Percentiles rank a stretch among this genome's conserved stretches.
phyloP scores from a whole-genome alignment of 1,140 invertebrate species.

The Diorhabda carinulata region DNA sequence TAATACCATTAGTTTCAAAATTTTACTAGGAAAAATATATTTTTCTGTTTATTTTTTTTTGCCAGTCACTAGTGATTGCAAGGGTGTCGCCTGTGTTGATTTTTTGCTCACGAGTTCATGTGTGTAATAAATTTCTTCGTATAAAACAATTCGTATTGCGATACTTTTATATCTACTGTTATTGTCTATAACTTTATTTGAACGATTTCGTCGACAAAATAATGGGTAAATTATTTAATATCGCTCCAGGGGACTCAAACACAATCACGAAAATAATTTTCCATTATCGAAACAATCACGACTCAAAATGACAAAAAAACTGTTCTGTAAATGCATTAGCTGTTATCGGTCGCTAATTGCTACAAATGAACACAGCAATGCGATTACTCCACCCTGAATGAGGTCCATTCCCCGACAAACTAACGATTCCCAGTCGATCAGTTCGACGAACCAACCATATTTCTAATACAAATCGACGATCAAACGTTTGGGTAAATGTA shows the following conservation, averaged over 20 bases:
- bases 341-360: conserved; percentile 35
- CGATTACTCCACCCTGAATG: conserved; percentile 27
- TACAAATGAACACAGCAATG: conserved; percentile 33
- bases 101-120: too few relatives aligned
- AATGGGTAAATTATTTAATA: neutral
- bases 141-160: too few relatives aligned
- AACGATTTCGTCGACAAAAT: neutral
- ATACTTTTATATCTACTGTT: too few relatives aligned
- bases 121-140: too few relatives aligned
- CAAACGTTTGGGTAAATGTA: conserved; percentile 19
- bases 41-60: too few relatives aligned
- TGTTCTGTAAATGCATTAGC: conserved; percentile 28
- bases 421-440: conserved; percentile 24
- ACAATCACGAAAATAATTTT: conserved; percentile 7
- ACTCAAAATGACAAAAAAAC: conserved; percentile 25
- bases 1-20: too few relatives aligned
- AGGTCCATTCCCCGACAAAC: conserved; percentile 21
- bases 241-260: neutral
- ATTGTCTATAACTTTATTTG: too few relatives aligned
- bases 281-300: conserved; percentile 25
- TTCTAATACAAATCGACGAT: conserved; percentile 3
- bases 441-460: neutral
- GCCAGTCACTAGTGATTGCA: too few relatives aligned
- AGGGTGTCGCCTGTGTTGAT: too few relatives aligned
- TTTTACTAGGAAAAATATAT: too few relatives aligned